phyloP scores from a whole-genome alignment of 2,113 vertebrate genomes.

The Astur gentilis region DNA sequence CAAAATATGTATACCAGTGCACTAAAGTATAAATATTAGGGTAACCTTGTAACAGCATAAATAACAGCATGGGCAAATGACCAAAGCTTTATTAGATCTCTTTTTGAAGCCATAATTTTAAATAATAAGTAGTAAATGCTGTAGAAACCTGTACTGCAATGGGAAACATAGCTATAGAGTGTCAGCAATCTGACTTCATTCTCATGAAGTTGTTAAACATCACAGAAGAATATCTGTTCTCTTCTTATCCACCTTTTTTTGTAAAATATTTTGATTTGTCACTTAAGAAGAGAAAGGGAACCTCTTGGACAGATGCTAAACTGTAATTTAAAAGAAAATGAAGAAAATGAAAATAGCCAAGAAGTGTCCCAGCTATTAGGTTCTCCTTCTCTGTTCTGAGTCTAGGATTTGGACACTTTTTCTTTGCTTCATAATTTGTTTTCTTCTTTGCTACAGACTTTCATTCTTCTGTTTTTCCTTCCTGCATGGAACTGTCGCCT shows the following conservation, averaged over 20 bases:
- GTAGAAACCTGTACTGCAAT: not conserved
- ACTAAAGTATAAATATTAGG: constrained; percentile 15
- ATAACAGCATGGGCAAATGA: constrained; percentile 18
- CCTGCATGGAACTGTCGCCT: not conserved
- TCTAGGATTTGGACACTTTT: not conserved
- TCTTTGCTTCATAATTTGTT: not conserved
- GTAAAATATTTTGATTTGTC: not conserved
- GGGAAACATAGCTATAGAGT: not conserved
- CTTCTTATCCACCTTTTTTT: not conserved
- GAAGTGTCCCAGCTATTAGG: not conserved
- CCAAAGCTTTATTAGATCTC: constrained; percentile 16
- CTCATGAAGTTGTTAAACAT: not conserved
- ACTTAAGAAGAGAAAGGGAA: not conserved
- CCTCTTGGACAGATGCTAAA: not conserved
- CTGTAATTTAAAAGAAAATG: not conserved
- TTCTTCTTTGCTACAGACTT: not conserved
- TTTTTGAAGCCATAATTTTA: constrained; percentile 45
- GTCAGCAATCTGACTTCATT: not conserved
- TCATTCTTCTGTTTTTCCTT: not conserved
- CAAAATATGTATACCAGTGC: not conserved
- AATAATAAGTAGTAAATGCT: constrained; percentile 44
- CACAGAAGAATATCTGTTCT: not conserved
- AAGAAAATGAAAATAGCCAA: not conserved
- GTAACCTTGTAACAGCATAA: constrained; percentile 25
- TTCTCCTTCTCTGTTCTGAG: not conserved